phyloP scores from a whole-genome alignment of 2,797 vertebrate genomes.

The Hydrocynus forskahlii region DNA sequence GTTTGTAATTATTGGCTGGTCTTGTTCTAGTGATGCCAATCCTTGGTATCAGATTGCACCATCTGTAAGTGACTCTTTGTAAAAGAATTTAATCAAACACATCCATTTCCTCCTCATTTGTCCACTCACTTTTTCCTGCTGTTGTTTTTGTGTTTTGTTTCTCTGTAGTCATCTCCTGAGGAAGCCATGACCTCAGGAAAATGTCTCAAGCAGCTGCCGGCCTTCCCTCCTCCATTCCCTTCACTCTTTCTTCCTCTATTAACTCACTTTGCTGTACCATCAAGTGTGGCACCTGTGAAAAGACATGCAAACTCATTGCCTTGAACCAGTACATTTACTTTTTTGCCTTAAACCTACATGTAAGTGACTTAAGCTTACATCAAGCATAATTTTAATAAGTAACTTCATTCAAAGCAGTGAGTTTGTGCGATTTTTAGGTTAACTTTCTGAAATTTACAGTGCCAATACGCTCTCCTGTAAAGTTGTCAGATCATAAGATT shows the following conservation, averaged over 20 bases:
- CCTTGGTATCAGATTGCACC: neutral
- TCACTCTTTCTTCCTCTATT: neutral
- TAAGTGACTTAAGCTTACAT: no score
- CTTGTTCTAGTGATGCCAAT: neutral
- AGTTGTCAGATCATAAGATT: no score
- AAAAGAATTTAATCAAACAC: neutral
- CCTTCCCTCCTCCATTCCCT: neutral
- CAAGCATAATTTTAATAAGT: no score
- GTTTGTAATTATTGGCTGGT: neutral
- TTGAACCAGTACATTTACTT: no score
- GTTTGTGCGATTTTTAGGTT: no score
- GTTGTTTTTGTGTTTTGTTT: constrained; percentile 29
- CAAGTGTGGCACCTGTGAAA: no score
- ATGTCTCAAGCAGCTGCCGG: constrained; percentile 40
- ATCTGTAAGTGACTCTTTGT: neutral
- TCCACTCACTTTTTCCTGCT: neutral
- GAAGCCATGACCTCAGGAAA: constrained; percentile 66
- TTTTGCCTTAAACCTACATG: no score
- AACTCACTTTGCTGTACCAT: neutral
- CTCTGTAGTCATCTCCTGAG: constrained; percentile 53
- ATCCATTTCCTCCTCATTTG: constrained; percentile 13
- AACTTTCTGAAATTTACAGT: no score
- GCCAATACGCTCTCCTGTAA: no score
- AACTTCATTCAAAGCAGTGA: no score
- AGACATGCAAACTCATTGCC: no score